Base-by-base conservation (phyloP, 2,113 vertebrate genomes). In the Rhabdornis inornatus region DNA sequence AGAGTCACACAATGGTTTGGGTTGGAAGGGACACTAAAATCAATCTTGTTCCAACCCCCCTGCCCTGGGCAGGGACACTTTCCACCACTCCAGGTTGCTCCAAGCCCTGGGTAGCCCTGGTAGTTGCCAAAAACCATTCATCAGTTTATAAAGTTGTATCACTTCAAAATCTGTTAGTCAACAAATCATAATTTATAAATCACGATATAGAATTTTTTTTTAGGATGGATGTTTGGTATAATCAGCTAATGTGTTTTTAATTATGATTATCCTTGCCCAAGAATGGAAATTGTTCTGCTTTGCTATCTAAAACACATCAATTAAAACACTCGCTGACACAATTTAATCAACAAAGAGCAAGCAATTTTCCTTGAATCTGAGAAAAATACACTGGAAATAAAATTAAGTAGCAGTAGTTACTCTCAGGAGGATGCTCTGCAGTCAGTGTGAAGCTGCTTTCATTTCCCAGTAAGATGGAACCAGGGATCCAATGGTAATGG, bases 231-330 rank as follows among this genome's bases (percentile, higher is more conserved):
- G 83, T 60, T 83, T 66, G 33, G 11, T 66, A 49, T 84, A 79
- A 95, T 91, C 72, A 87, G 33, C 60, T 95, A 92, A 87, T 94
- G 72, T 84, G 69, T 75, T 95, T 95, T 91, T 96, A 96, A 89
- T 95, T 95, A 87, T 66, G 69, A 92, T 92, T 96, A 91, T 89
- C 39, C 55, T 83, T 89, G 60, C 42, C 83, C 69, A 19, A 75
- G 83, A 94, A 71, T 87, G 74, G 80, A 92, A 96, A 71, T 71
- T 55, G 33, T 94, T 91, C 84, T 87, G 47, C 84, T 92, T 87
- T 81, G 47, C 45, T 94, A 81, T 47, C 52, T 96, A 66, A 44
- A 92, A 40, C 42, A 56, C 47, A 75, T 89, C 84, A 91, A 82
- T 89, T 91, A 91, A 74, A 92, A 66, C 52, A 84, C 27, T 92